Conservation (phyloP, 1,140 invertebrate species). For the Oreohelix idahoensis region DNA sequence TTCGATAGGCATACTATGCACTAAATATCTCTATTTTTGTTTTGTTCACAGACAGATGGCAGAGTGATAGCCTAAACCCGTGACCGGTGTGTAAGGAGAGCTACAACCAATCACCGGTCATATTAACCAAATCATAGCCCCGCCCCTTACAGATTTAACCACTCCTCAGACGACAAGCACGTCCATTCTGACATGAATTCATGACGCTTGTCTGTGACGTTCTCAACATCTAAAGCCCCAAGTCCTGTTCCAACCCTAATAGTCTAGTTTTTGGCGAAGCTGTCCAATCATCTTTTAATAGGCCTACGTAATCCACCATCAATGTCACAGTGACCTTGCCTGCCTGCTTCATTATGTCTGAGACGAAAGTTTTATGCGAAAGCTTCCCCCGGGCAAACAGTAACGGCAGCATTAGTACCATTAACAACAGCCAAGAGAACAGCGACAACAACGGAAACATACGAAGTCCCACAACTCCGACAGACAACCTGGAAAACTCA, state of each 20-base stretch:
- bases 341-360: neutral
- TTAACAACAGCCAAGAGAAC: constrained; percentile 32
- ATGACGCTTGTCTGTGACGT: no score
- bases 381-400: constrained; percentile 6
- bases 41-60: neutral
- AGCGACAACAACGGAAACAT: constrained; percentile 37
- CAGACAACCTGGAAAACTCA: neutral
- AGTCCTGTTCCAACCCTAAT: no score
- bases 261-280: no score
- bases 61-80: neutral
- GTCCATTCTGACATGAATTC: no score
- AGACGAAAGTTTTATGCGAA: constrained; percentile 14
- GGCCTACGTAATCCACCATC: no score
- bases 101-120: neutral
- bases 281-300: neutral
- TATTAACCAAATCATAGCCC: no score
- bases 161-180: no score
- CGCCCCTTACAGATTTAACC: no score
- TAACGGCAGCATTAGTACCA: constrained; percentile 17
- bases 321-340: neutral
- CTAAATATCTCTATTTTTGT: no score
- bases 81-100: neutral
- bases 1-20: no score
- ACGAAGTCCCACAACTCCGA: neutral
- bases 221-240: no score